Evolutionary conservation across 2,797 vertebrate species (phyloP).

Genomic region (Sebastes oblongus): DNA sequence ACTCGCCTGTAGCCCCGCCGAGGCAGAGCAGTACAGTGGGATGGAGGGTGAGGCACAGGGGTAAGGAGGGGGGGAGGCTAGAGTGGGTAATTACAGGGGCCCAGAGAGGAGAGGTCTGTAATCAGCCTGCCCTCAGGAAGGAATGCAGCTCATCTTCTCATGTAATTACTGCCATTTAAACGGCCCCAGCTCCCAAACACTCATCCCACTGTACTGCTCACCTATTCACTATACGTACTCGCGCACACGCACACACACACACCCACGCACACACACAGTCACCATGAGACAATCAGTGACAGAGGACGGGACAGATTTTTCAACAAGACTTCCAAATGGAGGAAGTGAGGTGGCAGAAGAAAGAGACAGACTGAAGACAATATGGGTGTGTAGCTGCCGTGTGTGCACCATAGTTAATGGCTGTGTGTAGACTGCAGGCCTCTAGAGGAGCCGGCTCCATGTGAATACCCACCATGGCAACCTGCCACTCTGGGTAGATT

Average conservation of each 20-base stretch:
- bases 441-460: constrained; percentile 73
- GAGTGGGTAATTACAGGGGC: constrained; percentile 84
- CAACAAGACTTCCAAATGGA: constrained; percentile 34
- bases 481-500: constrained; percentile 73
- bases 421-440: constrained; percentile 58
- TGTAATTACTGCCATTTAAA: constrained; percentile 87
- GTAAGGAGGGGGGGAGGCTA: constrained; percentile 38
- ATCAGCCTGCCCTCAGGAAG: constrained; percentile 87
- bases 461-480: constrained; percentile 81
- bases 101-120: constrained; percentile 81
- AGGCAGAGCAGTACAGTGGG: constrained; percentile 49
- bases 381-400: not conserved
- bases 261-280: not conserved
- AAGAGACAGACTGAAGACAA: constrained; percentile 14
- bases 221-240: constrained; percentile 52
- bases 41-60: constrained; percentile 41
- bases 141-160: constrained; percentile 88
- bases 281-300: constrained; percentile 20
- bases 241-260: not conserved
- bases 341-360: constrained; percentile 40
- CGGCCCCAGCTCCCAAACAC: constrained; percentile 77
- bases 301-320: constrained; percentile 31
- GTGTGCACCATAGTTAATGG: constrained; percentile 51
- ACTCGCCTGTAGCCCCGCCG: not conserved
- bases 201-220: constrained; percentile 76